phyloP scores from a whole-genome alignment of 2,888 invertebrate genomes.

The Drosophila peninsularis region DNA sequence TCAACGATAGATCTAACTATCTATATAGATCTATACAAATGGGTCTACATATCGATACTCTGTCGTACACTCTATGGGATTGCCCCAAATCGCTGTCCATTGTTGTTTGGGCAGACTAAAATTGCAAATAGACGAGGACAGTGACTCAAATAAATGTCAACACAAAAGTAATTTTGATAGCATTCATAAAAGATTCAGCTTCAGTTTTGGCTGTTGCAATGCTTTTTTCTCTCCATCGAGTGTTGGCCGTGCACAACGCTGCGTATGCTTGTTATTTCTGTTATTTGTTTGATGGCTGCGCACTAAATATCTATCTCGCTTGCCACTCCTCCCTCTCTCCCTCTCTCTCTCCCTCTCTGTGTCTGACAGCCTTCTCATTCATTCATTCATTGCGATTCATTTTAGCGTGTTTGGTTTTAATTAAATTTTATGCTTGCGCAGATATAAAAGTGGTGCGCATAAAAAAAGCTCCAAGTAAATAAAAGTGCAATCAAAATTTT shows the following conservation, averaged over 20 bases:
- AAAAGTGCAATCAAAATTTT: slow-evolving; percentile 42
- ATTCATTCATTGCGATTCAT: slow-evolving; percentile 25
- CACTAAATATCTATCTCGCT: background rate
- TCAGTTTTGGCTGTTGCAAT: slow-evolving; percentile 22
- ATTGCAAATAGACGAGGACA: background rate
- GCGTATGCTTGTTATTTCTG: slow-evolving; percentile 52
- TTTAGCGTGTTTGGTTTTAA: slow-evolving; percentile 49
- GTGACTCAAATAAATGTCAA: slow-evolving; percentile 5
- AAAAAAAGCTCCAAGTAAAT: slow-evolving; percentile 42
- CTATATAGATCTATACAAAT: background rate
- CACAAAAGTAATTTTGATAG: slow-evolving; percentile 34
- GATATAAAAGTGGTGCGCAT: slow-evolving; percentile 33
- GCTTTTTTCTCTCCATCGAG: slow-evolving; percentile 5
- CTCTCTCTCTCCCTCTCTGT: background rate
- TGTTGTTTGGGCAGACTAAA: slow-evolving; percentile 11
- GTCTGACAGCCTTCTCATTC: slow-evolving; percentile 18
- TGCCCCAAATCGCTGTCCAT: slow-evolving; percentile 1
- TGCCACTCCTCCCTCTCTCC: background rate
- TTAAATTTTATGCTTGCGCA: slow-evolving; percentile 47
- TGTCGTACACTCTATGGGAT: no score
- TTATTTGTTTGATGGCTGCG: slow-evolving; percentile 20
- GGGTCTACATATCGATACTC: background rate
- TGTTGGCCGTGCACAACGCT: slow-evolving; percentile 20
- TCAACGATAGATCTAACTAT: no score
- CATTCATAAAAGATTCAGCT: slow-evolving; percentile 36